Conservation (phyloP, 2,113 vertebrate species). For the Osmerus eperlanus region DNA sequence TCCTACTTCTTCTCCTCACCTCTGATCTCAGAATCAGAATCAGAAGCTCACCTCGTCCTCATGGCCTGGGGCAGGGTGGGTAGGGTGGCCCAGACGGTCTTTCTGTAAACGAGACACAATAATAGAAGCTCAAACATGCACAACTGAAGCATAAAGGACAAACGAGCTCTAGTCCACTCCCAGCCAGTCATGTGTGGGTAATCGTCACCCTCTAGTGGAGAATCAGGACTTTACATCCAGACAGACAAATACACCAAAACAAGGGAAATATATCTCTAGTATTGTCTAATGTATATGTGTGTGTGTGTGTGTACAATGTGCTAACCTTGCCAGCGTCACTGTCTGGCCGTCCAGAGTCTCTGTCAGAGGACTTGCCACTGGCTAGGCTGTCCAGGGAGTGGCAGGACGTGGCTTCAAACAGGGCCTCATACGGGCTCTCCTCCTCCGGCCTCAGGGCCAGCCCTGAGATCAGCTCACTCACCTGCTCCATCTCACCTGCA, state of each 20-base stretch:
- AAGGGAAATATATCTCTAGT: not conserved
- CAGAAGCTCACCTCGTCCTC: conserved; percentile 75
- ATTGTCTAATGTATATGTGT: not conserved
- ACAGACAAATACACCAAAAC: not conserved
- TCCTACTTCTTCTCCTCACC: conserved; percentile 36
- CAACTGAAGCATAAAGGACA: not conserved
- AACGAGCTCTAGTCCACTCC: not conserved
- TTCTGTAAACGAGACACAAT: conserved; percentile 64
- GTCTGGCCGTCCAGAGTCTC: conserved; percentile 81
- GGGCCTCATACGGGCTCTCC: conserved; percentile 89
- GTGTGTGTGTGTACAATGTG: not conserved
- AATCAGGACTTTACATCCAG: not conserved
- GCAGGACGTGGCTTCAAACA: conserved; percentile 92
- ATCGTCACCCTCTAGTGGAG: conserved; percentile 62
- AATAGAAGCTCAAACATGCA: not conserved
- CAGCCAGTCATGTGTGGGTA: not conserved
- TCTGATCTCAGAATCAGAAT: conserved; percentile 45
- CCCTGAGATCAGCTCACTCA: conserved; percentile 79
- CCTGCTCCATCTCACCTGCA: conserved; percentile 80
- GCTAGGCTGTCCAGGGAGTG: conserved; percentile 91
- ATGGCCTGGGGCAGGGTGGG: conserved; percentile 79
- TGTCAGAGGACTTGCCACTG: conserved; percentile 89
- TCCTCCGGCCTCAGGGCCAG: conserved; percentile 76
- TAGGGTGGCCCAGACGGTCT: conserved; percentile 78
- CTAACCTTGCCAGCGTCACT: conserved; percentile 75